Evolutionary conservation across 53 echinoderm and acorn worm species (phyloP), one percentile per base, ranked within the genome.

Genomic region (Paracentrotus lividus): DNA sequence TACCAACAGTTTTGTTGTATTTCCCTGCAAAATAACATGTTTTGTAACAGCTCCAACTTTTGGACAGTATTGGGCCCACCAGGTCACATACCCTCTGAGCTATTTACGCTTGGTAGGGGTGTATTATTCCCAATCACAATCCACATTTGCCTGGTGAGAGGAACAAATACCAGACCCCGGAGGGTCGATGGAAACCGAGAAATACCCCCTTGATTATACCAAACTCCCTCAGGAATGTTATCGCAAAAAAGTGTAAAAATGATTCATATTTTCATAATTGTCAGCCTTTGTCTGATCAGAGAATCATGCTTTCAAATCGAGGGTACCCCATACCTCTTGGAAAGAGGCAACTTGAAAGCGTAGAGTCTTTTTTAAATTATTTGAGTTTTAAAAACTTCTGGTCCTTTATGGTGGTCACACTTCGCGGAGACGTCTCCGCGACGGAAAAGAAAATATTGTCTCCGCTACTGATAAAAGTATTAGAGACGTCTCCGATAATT

Each of bases 21-120:
- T 43, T 42, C 78, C 7, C 42, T 5, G 20, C 40, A 44, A 0
- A 42, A 44, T n/a, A 1, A 77, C 8, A 0, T 18, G 8, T 77
- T 77, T 44, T 77, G 2, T 42, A n/a, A 77, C 42, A 42, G 40
- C 40, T 42, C 78, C n/a, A 23, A 12, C 5, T 26, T 49, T 31
- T 49, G 13, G 47, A n/a, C 51, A 49, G 51, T 49, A 2, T 27
- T 24, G n/a, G n/a, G n/a, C 49, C 51, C 31, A 31, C 49, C 85
- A 23, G 24, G 49, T 43, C 23, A 33, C 33, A 5, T 81, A 44
- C 47, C 47, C 85, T 49, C 49, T 12, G 20, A 49, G 85, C 24
- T 85, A 85, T 85, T 85, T 85, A 29, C 85, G n/a, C 85, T 31
- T 49, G 85, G 85, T 85, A n/a, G 85, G 85, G 47, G 49, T 45